These are phyloP conservation scores for Paramormyrops hopkinsi DNA, from an alignment of 2,797 vertebrate species.

Conservation along the genomic window DNA sequence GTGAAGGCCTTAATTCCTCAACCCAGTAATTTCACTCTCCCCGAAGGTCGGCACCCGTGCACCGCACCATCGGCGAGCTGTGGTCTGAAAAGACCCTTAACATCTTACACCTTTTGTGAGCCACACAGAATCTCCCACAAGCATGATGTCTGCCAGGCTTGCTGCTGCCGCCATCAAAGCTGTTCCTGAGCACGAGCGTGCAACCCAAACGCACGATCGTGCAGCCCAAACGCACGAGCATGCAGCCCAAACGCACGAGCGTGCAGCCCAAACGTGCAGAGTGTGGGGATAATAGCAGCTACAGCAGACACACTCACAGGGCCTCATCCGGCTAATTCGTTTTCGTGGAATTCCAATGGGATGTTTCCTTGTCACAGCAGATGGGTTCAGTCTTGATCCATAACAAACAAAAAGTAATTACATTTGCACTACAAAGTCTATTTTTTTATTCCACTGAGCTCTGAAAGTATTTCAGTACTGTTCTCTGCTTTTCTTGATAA, in stretches of 20 bases:
- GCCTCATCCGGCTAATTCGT: no score
- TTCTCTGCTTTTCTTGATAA: neutral
- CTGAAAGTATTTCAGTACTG: neutral
- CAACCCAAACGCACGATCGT: neutral
- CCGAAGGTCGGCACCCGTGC: neutral
- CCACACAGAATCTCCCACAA: neutral
- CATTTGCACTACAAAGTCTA: slow-evolving; percentile 4
- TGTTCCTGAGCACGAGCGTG: no score
- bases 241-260: no score
- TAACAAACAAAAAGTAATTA: slow-evolving; percentile 3
- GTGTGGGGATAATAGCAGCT: neutral
- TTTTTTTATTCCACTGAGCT: neutral
- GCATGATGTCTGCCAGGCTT: neutral
- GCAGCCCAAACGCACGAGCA: no score
- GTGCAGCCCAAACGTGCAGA: neutral
- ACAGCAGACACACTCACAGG: neutral
- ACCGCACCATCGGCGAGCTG: neutral
- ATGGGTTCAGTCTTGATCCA: neutral
- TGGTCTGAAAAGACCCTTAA: neutral
- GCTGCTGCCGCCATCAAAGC: neutral
- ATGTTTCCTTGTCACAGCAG: neutral
- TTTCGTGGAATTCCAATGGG: neutral
- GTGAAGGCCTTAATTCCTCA: neutral
- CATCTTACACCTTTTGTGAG: neutral
- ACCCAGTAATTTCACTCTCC: neutral